Percentiles rank a stretch among this genome's conserved stretches.
Evolutionary conservation across 2,113 vertebrate genomes (phyloP).

Genomic region (Atrichornis clamosus): DNA sequence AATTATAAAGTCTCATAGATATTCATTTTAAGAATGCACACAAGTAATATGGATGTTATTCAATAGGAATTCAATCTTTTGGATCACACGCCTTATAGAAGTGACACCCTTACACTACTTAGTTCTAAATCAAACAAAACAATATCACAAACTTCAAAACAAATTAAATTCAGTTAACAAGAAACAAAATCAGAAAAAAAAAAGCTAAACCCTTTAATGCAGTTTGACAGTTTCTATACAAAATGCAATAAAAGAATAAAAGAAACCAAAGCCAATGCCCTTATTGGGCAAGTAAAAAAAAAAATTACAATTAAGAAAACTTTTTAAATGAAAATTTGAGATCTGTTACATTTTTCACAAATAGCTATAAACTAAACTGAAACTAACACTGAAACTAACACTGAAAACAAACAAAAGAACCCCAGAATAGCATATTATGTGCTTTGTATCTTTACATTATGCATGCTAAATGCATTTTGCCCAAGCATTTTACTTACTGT

Average conservation of each 20-base stretch:
- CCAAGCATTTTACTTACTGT: neutral
- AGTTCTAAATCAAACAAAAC: neutral
- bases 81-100: neutral
- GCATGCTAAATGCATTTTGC: neutral
- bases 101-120: neutral
- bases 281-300: neutral
- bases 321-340: neutral
- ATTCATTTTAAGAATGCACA: neutral
- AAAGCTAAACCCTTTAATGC: neutral
- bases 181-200: neutral
- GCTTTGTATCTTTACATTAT: neutral
- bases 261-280: neutral
- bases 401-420: neutral
- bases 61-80: neutral
- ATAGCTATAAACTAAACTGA: accelerated
- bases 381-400: neutral
- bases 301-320: neutral
- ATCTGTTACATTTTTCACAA: neutral
- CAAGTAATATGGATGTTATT: neutral
- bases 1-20: neutral
- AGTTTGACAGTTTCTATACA: neutral
- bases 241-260: neutral
- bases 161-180: neutral
- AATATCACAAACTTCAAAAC: neutral
- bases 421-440: neutral